These are phyloP conservation scores for Aeoliscus strigatus DNA, from an alignment of 2,797 vertebrate genomes.

Conservation along the genomic window DNA sequence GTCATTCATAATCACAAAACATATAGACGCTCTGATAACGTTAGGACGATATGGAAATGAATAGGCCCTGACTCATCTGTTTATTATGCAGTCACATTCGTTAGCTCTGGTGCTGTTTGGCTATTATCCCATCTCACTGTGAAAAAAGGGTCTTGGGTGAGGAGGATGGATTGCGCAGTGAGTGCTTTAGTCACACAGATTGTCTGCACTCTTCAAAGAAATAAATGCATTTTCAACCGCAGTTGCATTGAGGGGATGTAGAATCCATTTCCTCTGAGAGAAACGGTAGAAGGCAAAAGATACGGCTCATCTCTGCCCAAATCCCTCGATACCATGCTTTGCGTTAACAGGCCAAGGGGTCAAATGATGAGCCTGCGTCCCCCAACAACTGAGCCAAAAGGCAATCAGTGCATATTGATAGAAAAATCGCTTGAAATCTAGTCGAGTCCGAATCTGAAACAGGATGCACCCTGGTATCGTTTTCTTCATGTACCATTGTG, in stretches of 20 bases:
- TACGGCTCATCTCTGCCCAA: constrained; percentile 47
- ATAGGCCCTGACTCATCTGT: constrained; percentile 75
- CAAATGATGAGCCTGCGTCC: constrained; percentile 44
- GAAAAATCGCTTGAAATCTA: constrained; percentile 3
- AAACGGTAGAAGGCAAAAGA: constrained; percentile 43
- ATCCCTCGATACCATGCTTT: constrained; percentile 41
- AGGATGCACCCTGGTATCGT: background rate
- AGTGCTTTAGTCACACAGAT: constrained; percentile 79
- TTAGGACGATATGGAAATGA: constrained; percentile 68
- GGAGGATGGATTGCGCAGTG: constrained; percentile 70
- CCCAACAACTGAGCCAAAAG: constrained; percentile 24
- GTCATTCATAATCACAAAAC: constrained; percentile 28
- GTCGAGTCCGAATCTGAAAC: background rate
- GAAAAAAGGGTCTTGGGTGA: constrained; percentile 71
- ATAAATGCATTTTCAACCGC: constrained; percentile 66
- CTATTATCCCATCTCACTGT: constrained; percentile 74
- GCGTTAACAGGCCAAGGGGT: constrained; percentile 52
- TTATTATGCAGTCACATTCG: constrained; percentile 78
- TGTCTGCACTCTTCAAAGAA: constrained; percentile 73
- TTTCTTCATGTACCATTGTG: background rate
- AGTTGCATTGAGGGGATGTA: constrained; percentile 54
- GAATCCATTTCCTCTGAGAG: constrained; percentile 59
- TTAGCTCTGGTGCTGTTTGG: constrained; percentile 74
- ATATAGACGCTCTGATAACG: constrained; percentile 43
- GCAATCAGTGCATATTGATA: constrained; percentile 26